These are phyloP conservation scores for Drosophila aldrichi DNA, from an alignment of 2,888 invertebrate species.

Conservation along the genomic window DNA sequence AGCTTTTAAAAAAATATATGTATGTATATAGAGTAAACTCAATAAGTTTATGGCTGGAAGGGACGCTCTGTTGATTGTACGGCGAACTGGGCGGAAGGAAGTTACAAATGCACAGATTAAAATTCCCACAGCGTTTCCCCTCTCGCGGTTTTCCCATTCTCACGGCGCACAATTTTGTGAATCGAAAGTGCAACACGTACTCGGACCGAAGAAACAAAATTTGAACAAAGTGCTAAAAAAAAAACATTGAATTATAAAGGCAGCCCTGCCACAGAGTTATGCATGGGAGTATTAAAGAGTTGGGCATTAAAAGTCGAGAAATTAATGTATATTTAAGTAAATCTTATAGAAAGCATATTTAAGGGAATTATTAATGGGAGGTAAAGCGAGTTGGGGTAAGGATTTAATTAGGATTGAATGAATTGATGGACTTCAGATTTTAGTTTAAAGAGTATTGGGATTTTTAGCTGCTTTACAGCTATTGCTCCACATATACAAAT, in stretches of 20 bases:
- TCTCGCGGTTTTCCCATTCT: slow-evolving; percentile 38
- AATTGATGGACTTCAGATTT: neutral
- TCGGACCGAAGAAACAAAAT: slow-evolving; percentile 21
- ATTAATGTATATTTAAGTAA: neutral
- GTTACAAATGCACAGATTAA: slow-evolving; percentile 72
- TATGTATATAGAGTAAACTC: slow-evolving; percentile 61
- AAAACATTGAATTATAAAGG: slow-evolving; percentile 20
- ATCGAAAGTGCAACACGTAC: slow-evolving; percentile 63
- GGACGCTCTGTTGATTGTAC: slow-evolving; percentile 41
- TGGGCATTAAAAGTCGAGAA: neutral
- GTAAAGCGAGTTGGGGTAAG: neutral
- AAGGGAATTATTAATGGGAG: neutral
- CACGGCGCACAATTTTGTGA: slow-evolving; percentile 39
- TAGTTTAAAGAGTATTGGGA: neutral
- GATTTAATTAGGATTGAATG: neutral
- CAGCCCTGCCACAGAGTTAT: neutral
- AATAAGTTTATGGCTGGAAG: slow-evolving; percentile 62
- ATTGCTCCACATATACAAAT: too few species aligned
- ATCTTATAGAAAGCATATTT: too few species aligned
- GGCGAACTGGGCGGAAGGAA: slow-evolving; percentile 59
- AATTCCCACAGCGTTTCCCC: slow-evolving; percentile 62
- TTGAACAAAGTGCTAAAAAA: slow-evolving; percentile 8
- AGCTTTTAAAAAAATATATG: slow-evolving; percentile 66
- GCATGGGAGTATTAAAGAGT: neutral
- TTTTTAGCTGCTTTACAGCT: too few species aligned